Percentiles rank a stretch among this genome's conserved stretches.
Conservation (phyloP, 2,888 invertebrate species). For the Rotaria magnacalcarata region DNA sequence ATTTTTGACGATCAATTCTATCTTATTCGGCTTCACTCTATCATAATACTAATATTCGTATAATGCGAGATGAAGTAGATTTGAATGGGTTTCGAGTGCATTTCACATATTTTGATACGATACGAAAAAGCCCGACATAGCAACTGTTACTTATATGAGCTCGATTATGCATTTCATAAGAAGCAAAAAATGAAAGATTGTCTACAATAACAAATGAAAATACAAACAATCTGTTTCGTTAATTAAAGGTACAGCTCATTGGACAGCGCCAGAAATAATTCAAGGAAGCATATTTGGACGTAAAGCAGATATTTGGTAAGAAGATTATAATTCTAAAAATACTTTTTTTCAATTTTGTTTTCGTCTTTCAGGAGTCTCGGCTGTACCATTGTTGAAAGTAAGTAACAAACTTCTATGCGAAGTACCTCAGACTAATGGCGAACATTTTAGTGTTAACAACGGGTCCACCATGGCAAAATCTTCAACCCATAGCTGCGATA, state of each 20-base stretch:
- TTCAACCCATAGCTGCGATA: constrained; percentile 22
- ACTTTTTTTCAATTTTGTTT: not conserved
- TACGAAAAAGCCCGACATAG: too few relatives aligned
- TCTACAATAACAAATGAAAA: too few relatives aligned
- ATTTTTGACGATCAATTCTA: too few relatives aligned
- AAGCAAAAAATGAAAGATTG: not conserved
- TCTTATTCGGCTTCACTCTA: too few relatives aligned
- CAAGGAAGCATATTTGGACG: constrained; percentile 32
- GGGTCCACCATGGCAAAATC: constrained; percentile 25
- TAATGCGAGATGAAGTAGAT: too few relatives aligned
- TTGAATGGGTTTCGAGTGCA: too few relatives aligned
- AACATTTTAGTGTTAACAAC: not conserved
- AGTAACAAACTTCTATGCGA: not conserved
- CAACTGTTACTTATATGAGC: too few relatives aligned
- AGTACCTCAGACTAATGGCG: not conserved
- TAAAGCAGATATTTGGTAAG: constrained; percentile 21
- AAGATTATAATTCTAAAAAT: not conserved
- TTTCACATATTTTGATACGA: too few relatives aligned
- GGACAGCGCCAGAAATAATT: not conserved
- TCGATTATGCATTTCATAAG: not conserved
- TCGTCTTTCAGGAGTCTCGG: constrained; percentile 13
- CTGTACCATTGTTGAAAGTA: constrained; percentile 32
- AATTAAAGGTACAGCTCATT: constrained; percentile 12
- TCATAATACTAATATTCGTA: too few relatives aligned
- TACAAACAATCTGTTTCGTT: not conserved